Evolutionary conservation across 2,888 invertebrate genomes (phyloP), one percentile per base, ranked within the genome.

Genomic region (Yponomeuta evonymella): DNA sequence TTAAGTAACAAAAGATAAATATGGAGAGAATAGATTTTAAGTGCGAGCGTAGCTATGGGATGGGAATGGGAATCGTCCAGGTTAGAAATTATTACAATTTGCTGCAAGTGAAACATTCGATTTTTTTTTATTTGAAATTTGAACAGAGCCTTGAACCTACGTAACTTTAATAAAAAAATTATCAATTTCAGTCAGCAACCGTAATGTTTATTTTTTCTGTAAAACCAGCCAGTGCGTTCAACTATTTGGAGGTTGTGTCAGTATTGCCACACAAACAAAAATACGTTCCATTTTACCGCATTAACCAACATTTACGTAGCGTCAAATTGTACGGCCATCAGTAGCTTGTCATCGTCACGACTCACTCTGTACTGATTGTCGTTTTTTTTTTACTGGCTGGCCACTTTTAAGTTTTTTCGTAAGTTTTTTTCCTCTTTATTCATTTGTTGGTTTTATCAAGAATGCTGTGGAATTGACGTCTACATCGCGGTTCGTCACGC

Each of bases 361-460:
- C 70, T 51, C 70, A 70, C 70, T 70, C 70, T 30, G 48, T 51
- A 9, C 70, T 43, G 51, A 70, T 70, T 66, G 70, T 70, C 43
- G 36, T 36, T 70, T 70, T 70, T 48, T 70, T 70, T 48, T 23
- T 23, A 64, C 15, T 70, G 36, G 15, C 15, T 65, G 64, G 33
- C 65, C 48, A 43, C 66, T 48, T 30, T n/a, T 75, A 76, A 80
- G 74, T 80, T 80, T 75, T 76, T 80, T 83, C 29, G 9, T 30
- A 66, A n/a, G 51, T 82, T 84, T 84, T 81, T 58, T 58, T 15
- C 15, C 5, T 15, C 15, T 58, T 75, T 81, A 80, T 81, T 81
- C 81, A 85, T 86, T 88, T 89, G 90, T 90, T 89, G 89, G 88
- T 90, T 90, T 58, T 90, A 83, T 89, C 81, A 82, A 84, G 85